Evolutionary conservation across 1,140 invertebrate genomes (phyloP), one percentile per base, ranked within the genome.

Genomic region (Chlorops oryzae): DNA sequence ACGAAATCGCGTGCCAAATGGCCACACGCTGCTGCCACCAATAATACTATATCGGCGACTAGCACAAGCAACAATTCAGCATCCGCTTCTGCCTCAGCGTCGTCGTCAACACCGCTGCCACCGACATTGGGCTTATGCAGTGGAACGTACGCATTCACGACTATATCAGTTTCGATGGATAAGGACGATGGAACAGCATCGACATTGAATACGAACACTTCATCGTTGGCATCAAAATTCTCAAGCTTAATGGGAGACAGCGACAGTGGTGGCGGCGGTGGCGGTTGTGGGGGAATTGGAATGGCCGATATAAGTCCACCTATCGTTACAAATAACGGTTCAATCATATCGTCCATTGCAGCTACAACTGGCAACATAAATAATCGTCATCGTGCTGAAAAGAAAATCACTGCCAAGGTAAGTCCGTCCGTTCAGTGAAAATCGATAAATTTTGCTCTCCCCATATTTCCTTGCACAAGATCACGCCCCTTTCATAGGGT

Each of bases 371-470:
- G 59, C 52, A 66, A 61, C 54, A 56, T 70, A 37, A 60, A 56
- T 43, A 72, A 69, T 58, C 69, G 69, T 22, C 71, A 64, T 57
- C 59, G 69, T 13, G 56, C 69, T 20, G 69, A 72, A 56, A 72
- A 71, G 63, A 70, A 70, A 70, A 68, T 63, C 65, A 70, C 67
- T 70, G 67, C 67, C 64, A 70, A 70, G 67, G 67, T 70, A 47
- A 66, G 62, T 55, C 12, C 2, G n/a, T n/a, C n/a, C n/a, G n/a
- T n/a, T n/a, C n/a, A n/a, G n/a, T n/a, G n/a, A n/a, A n/a, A n/a
- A n/a, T n/a, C n/a, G n/a, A n/a, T n/a, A n/a, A n/a, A n/a, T n/a
- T n/a, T n/a, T n/a, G n/a, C n/a, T n/a, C n/a, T n/a, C n/a, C n/a
- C n/a, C n/a, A n/a, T n/a, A n/a, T n/a, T n/a, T n/a, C n/a, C n/a